A percentile compares a stretch with the other conserved stretches of the same genome.
Evolutionary conservation across 2,797 vertebrate species (phyloP).

Genomic region (Columba guinea): DNA sequence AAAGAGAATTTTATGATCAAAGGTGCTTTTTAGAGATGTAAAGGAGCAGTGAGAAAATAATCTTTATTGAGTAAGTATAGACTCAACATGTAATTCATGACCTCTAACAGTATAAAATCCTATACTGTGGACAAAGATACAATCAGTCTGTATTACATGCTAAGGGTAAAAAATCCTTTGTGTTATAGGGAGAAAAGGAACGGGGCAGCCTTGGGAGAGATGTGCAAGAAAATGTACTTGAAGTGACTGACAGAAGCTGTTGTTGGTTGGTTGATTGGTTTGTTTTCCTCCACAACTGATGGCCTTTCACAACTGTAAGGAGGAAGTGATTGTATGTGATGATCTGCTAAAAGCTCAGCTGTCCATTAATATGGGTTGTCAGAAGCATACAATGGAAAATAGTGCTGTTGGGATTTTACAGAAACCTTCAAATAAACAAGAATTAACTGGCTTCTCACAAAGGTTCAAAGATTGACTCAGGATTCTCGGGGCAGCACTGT

Average conservation of each 20-base stretch:
- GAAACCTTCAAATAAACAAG: neutral
- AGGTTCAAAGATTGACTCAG: neutral
- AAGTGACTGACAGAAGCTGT: neutral
- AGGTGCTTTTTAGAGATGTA: constrained; percentile 44
- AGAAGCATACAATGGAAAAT: neutral
- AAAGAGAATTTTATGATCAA: constrained; percentile 74
- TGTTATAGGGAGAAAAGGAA: neutral
- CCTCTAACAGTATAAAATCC: constrained; percentile 14
- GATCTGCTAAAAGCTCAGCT: neutral
- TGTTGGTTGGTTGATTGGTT: neutral
- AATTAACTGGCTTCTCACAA: neutral
- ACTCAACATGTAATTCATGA: constrained; percentile 30
- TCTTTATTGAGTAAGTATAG: constrained; percentile 35
- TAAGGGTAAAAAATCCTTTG: neutral
- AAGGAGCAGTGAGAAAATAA: constrained; percentile 47
- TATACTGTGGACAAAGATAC: neutral
- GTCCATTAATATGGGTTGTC: neutral
- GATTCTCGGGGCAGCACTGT: neutral
- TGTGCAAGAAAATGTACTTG: neutral
- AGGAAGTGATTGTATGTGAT: neutral
- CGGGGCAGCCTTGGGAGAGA: neutral
- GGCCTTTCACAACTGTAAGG: neutral
- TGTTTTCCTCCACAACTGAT: neutral
- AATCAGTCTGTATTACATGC: neutral
- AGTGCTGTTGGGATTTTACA: neutral